Percentiles rank a stretch among this genome's conserved stretches.
phyloP scores from a whole-genome alignment of 64 coral and sea anemone species.

The Anthopleura sola region DNA sequence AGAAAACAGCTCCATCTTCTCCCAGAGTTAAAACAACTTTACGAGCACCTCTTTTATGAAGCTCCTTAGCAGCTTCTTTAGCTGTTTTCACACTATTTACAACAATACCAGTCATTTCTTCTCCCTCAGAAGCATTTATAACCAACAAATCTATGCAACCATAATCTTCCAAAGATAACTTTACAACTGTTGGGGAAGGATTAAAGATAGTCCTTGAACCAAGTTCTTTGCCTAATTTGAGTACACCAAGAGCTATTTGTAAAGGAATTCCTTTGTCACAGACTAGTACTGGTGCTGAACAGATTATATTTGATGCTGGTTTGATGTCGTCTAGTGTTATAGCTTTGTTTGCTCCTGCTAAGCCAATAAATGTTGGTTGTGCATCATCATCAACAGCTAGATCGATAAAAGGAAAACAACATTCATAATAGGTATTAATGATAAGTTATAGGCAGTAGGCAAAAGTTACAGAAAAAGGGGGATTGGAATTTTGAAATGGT shows the following conservation, averaged over 20 bases:
- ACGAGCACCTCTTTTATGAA: conserved; percentile 63
- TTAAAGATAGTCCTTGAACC: conserved; percentile 80
- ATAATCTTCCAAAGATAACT: conserved; percentile 34
- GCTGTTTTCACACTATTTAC: conserved; percentile 52
- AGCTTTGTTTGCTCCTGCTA: conserved; percentile 71
- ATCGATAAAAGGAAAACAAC: background rate
- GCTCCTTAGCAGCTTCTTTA: conserved; percentile 49
- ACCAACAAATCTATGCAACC: conserved; percentile 54
- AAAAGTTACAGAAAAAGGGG: too few species aligned
- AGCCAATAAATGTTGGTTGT: conserved; percentile 79
- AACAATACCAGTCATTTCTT: conserved; percentile 54
- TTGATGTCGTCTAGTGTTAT: conserved; percentile 43
- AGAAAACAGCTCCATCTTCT: conserved; percentile 64
- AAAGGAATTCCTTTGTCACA: conserved; percentile 90
- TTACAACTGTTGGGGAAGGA: conserved; percentile 73
- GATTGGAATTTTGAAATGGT: background rate
- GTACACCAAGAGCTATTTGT: conserved; percentile 37
- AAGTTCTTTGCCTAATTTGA: conserved; percentile 69
- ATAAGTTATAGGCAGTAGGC: background rate
- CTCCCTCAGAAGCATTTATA: conserved; percentile 73
- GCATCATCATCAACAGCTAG: conserved; percentile 77
- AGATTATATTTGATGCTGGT: conserved; percentile 31
- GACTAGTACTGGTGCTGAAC: conserved; percentile 59
- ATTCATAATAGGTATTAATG: background rate
- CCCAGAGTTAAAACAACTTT: conserved; percentile 84